These are phyloP conservation scores for Aurelia sp. DNA, from an alignment of 30 jellyfish, hydroid and myxozoan genomes.

Conservation along the genomic window DNA sequence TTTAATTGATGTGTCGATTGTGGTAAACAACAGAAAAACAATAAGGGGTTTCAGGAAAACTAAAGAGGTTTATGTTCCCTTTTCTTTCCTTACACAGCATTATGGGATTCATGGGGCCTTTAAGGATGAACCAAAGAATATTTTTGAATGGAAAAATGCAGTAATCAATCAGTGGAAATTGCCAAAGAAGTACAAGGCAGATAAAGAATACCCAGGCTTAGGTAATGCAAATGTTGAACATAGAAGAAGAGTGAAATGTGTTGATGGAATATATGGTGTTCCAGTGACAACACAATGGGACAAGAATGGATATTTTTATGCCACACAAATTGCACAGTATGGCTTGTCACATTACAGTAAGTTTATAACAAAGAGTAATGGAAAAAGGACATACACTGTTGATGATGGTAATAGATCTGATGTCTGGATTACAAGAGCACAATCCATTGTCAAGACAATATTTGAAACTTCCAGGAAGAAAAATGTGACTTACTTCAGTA, in stretches of 20 bases:
- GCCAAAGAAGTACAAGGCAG: slow-evolving; percentile 24
- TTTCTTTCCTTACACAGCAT: slow-evolving; percentile 53
- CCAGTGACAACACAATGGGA: slow-evolving; percentile 97
- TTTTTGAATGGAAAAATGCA: slow-evolving; percentile 46
- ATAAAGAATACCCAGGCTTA: slow-evolving; percentile 63
- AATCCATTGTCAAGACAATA: background rate
- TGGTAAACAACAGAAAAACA: slow-evolving; percentile 24
- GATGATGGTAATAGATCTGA: background rate
- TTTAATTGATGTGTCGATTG: slow-evolving; percentile 22
- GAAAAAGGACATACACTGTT: background rate
- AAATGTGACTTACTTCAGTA: slow-evolving; percentile 32
- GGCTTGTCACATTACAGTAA: slow-evolving; percentile 87
- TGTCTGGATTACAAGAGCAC: background rate
- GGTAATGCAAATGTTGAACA: slow-evolving; percentile 57
- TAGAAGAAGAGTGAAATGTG: slow-evolving; percentile 76
- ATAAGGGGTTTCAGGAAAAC: slow-evolving; percentile 23
- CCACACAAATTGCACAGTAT: slow-evolving; percentile 97
- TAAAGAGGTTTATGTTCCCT: slow-evolving; percentile 75
- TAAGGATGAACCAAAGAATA: background rate
- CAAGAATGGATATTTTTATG: slow-evolving; percentile 86
- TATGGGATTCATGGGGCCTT: slow-evolving; percentile 67
- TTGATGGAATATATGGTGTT: slow-evolving; percentile 86
- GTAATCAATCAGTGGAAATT: slow-evolving; percentile 1
- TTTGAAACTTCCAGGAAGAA: background rate
- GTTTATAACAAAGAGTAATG: background rate